Evolutionary conservation across 2,797 vertebrate genomes (phyloP), one percentile per base, ranked within the genome.

Genomic region (Acrossocheilus wenchowensis): DNA sequence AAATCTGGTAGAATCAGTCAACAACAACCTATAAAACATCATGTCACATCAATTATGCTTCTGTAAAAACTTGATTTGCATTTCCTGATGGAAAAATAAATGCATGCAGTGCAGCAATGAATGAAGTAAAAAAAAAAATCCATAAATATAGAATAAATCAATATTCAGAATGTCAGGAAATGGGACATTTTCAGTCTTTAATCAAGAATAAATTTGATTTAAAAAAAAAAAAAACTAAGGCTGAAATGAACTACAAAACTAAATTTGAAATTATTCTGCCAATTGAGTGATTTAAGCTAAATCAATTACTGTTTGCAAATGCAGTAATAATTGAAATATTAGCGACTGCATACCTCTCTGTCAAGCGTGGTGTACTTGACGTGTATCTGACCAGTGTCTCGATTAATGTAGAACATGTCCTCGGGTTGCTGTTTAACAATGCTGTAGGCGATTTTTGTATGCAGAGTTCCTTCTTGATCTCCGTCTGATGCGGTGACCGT

Each of bases 401-500:
- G 85, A 80, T 96, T 89, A 30, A 99, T 93, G 72, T 1, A 15
- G 92, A 99, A 99, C 90, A 97, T 91, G 4, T 11, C 4, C 0
- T n/a, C 4, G 64, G 93, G 94, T 4, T 93, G 92, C 86, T 95
- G 89, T 34, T 94, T 91, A 17, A 94, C 7, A 3, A 99, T 95
- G 48, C 82, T 95, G 92, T 96, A 99, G 64, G 52, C 88, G 64
- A 99, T 95, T 91, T 91, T 23, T 15, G 96, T 92, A 89, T 96
- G 86, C 0, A 0, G 0, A 0, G 95, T 95, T 30, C 88, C 84
- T 2, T 78, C 74, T n/a, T 97, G 72, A 89, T 99, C 98, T 15
- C 90, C 96, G 87, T 99, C 98, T 0, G 95, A 97, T 23, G 96
- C 98, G 0, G 71, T 96, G 89, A 98, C 91, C 87, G 71, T 95